phyloP scores from a whole-genome alignment of 2,797 vertebrate species.

The Micromesistius poutassou region DNA sequence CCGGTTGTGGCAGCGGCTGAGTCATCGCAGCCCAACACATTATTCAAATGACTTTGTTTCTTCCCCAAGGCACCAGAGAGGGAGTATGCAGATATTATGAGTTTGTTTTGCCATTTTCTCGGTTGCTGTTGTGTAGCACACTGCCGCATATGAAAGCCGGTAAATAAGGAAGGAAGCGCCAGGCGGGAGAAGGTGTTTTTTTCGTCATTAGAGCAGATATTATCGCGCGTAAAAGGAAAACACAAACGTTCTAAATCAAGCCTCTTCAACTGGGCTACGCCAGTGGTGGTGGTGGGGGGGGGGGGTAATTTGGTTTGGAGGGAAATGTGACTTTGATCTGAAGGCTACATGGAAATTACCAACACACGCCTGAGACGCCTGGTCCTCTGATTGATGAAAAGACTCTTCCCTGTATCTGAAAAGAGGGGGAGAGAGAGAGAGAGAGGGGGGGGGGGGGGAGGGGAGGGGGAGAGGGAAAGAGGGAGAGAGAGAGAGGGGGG shows the following conservation, averaged over 20 bases:
- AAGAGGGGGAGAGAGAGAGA: no score
- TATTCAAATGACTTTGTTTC: constrained; percentile 67
- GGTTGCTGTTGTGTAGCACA: constrained; percentile 33
- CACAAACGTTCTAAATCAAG: constrained; percentile 57
- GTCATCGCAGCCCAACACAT: constrained; percentile 52
- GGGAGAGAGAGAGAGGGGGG: constrained; percentile 20
- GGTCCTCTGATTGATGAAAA: constrained; percentile 10
- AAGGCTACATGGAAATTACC: constrained; percentile 63
- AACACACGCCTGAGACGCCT: constrained; percentile 41
- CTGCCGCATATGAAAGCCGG: constrained; percentile 55
- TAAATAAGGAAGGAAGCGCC: constrained; percentile 39
- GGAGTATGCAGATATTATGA: constrained; percentile 51
- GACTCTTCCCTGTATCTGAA: no score
- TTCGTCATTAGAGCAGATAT: constrained; percentile 38
- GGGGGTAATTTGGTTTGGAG: constrained; percentile 57
- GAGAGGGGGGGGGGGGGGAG: no score
- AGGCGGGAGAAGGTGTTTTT: constrained; percentile 44
- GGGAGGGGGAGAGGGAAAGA: not conserved
- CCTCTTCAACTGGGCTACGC: constrained; percentile 40
- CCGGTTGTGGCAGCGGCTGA: constrained; percentile 52
- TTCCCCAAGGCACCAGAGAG: constrained; percentile 54
- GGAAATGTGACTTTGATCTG: constrained; percentile 65
- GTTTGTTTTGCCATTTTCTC: constrained; percentile 60
- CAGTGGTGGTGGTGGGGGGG: constrained; percentile 28
- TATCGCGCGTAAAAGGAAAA: constrained; percentile 49